Conservation (phyloP, 1,140 invertebrate genomes). For the Camponotus pennsylvanicus region DNA sequence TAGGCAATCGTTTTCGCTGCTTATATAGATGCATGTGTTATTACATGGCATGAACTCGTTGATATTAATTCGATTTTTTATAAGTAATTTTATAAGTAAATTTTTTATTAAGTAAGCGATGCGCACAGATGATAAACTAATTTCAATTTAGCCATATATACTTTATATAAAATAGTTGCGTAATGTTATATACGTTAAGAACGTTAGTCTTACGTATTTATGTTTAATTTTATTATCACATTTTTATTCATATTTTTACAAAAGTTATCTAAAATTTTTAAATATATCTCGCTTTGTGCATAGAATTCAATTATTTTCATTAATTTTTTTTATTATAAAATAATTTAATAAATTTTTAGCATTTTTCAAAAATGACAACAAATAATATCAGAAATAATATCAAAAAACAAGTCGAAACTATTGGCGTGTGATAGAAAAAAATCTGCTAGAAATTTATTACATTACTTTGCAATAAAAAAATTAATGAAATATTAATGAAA, state of each 20-base stretch:
- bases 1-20: background rate
- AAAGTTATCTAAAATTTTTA: background rate
- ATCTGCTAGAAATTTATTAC: background rate
- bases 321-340: too few species aligned
- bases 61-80: background rate
- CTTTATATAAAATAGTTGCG: background rate
- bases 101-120: background rate
- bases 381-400: too few species aligned
- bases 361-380: too few species aligned
- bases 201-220: background rate
- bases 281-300: background rate
- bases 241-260: background rate
- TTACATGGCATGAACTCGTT: background rate
- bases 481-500: background rate
- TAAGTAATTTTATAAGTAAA: slow-evolving; percentile 3
- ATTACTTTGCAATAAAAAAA: background rate
- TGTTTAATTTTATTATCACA: background rate
- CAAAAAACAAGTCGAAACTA: too few species aligned
- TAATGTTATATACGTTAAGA: background rate
- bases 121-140: background rate
- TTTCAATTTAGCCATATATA: background rate
- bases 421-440: too few species aligned
- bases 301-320: background rate
- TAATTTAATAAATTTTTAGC: background rate
- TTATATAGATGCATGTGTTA: background rate